phyloP scores from a whole-genome alignment of 2,113 vertebrate species.

The Pterophyllum scalare region DNA sequence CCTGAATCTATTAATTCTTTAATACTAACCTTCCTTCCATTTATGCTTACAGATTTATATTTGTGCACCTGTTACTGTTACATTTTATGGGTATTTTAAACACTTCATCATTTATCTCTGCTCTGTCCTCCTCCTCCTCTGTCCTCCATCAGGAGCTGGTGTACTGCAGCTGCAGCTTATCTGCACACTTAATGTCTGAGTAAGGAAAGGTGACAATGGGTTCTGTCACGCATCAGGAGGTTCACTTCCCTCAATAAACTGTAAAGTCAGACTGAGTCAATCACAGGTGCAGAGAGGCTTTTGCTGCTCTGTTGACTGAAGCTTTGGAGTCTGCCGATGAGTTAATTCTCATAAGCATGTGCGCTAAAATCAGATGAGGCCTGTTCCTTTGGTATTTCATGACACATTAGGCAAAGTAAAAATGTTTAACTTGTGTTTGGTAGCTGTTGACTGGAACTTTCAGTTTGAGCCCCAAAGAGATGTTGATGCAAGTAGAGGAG shows the following conservation, averaged over 20 bases:
- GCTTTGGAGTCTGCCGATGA: too few relatives aligned
- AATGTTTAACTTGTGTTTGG: not conserved
- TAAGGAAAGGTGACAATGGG: not conserved
- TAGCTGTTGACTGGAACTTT: not conserved
- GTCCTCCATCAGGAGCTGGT: not conserved
- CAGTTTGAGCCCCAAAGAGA: not conserved
- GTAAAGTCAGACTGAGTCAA: not conserved
- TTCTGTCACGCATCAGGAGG: not conserved
- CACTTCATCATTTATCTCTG: not conserved
- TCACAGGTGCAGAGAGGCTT: not conserved
- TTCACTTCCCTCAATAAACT: not conserved
- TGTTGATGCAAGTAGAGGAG: not conserved
- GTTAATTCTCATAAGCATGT: not conserved
- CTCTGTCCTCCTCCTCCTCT: not conserved
- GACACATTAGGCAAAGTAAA: too few relatives aligned
- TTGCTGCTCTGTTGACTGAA: not conserved
- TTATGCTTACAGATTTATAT: not conserved
- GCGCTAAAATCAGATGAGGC: not conserved
- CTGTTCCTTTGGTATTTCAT: not conserved
- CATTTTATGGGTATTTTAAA: not conserved
- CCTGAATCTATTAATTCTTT: not conserved
- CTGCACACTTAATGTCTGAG: not conserved
- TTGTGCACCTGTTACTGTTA: not conserved
- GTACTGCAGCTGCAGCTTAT: not conserved
- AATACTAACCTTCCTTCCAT: not conserved